Evolutionary conservation across 2,888 invertebrate genomes (phyloP), one percentile per base, ranked within the genome.

Genomic region (Lamproptera curius): DNA sequence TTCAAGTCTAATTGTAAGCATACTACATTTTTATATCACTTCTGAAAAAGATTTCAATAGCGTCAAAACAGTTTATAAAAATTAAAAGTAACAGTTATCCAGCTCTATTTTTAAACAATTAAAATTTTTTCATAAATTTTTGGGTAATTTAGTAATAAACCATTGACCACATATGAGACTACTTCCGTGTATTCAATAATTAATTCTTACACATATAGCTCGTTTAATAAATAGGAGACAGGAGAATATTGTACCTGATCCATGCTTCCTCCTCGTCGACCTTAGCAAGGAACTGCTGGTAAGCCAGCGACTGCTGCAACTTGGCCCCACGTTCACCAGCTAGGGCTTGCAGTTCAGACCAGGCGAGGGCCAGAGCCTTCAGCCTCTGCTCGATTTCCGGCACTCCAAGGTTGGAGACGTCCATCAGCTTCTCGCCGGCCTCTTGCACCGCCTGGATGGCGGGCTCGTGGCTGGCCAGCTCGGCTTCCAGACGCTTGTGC

Each of bases 181-280:
- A n/a, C n/a, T n/a, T n/a, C n/a, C n/a, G n/a, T n/a, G n/a, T n/a
- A n/a, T n/a, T n/a, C n/a, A n/a, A n/a, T n/a, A n/a, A n/a, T n/a
- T n/a, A n/a, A n/a, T n/a, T n/a, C n/a, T n/a, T n/a, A n/a, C n/a
- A n/a, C n/a, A n/a, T n/a, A n/a, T n/a, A n/a, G n/a, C n/a, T n/a
- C n/a, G n/a, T n/a, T n/a, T n/a, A n/a, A n/a, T n/a, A n/a, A n/a
- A n/a, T n/a, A n/a, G n/a, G n/a, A n/a, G n/a, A n/a, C n/a, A n/a
- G n/a, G n/a, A n/a, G n/a, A 16, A 28, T 13, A 43, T 15, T 13
- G 23, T 41, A 90, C 90, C 91, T 94, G 60, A 99, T 98, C 99
- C 99, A 99, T 2, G 99, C 98, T 76, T 98, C 98, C 76, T 99
- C 99, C 73, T 99, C 99, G 73, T 99, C 99, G 11, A 99, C 95